Base-by-base conservation (phyloP, 2,888 invertebrate genomes). In the Heliconius ethilla region DNA sequence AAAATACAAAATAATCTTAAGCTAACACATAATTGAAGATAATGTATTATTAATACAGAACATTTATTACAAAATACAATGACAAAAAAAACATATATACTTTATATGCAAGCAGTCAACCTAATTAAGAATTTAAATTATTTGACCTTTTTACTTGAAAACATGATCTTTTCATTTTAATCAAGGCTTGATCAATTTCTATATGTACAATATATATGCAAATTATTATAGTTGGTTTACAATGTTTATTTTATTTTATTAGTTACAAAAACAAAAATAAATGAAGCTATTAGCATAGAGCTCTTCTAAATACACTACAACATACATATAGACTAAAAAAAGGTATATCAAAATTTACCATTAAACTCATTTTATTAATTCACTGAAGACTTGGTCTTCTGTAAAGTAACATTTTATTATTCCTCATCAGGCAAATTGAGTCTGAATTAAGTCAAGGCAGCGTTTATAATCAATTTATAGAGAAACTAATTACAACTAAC, bases 81-180 rank as follows among this genome's bases (percentile, higher is more conserved):
- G 33, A 72, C 59, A 72, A 55, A 59, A 72, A 29, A 72, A 59
- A 7, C 9, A n/a, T 55, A 72, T 55, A 72, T 29, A 51, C 7
- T 55, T 55, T 2, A 55, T 72, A 72, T 59, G 33, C 33, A 72
- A 55, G n/a, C 55, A 51, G 6, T 51, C n/a, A 29, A 51, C 25
- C 33, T 15, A 25, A 59, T 33, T 9, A 72, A 59, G 2, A 72
- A 72, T 72, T 55, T 59, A 72, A 72, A 72, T 59, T 25, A 59
- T 33, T 72, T 72, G 72, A 72, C 72, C 72, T 72, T 72, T 45
- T 59, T 59, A 72, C 59, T 72, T 25, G 45, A 72, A 15, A 59
- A 15, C 25, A n/a, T 59, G 15, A 59, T 33, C n/a, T 3, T 45
- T 69, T 69, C 25, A 69, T 13, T 40, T 13, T 40, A 15, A 40